phyloP scores from a whole-genome alignment of 1,140 invertebrate genomes.

The Ceratitis capitata region DNA sequence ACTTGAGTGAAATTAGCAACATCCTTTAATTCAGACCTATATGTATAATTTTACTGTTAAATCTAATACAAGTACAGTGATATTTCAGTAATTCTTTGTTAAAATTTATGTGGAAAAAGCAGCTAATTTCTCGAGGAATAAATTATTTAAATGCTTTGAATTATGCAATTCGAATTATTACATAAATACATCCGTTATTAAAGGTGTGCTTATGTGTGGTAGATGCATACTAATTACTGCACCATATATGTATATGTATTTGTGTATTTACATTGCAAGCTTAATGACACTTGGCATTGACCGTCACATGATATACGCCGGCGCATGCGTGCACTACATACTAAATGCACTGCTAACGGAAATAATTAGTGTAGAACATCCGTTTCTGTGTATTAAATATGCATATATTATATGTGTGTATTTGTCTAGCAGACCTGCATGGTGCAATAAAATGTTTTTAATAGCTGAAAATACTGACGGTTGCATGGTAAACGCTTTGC shows the following conservation, averaged over 20 bases:
- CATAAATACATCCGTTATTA: constrained; percentile 12
- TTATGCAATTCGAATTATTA: neutral
- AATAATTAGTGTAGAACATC: constrained; percentile 22
- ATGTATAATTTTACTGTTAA: neutral
- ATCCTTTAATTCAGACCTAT: neutral
- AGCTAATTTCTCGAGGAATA: neutral
- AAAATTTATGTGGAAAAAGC: neutral
- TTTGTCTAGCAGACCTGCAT: neutral
- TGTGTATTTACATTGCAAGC: neutral
- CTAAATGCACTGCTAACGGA: neutral
- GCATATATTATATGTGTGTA: neutral
- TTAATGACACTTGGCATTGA: constrained; percentile 3
- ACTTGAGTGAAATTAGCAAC: neutral
- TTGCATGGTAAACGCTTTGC: no score
- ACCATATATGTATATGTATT: neutral
- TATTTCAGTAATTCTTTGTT: no score
- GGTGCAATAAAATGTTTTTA: no score
- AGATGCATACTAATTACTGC: neutral
- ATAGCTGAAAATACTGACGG: no score
- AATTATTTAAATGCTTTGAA: neutral
- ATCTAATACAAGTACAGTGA: no score
- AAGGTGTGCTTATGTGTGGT: neutral
- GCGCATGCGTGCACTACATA: neutral
- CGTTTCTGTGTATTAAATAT: neutral
- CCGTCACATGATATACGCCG: neutral